Evolutionary conservation across 2,113 vertebrate genomes (phyloP), one percentile per base, ranked within the genome.

Genomic region (Chlamydotis undulata): DNA sequence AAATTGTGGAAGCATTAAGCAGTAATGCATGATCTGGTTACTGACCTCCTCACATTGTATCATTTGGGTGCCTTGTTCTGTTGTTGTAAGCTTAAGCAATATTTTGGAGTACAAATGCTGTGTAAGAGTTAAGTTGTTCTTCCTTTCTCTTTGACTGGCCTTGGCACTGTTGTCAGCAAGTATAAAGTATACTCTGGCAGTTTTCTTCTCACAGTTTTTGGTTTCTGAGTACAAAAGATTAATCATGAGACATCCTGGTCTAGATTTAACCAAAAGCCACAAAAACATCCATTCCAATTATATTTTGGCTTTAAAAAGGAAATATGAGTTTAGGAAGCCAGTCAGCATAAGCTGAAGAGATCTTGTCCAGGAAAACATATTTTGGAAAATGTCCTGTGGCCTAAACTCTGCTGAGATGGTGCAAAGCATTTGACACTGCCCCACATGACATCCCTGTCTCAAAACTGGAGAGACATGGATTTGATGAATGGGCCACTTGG

Each of bases 91-190:
- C 33, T 79, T 33, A 64, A 84, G 53, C 9, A 49, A 5, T 45
- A 45, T 76, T 87, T 83, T 68, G 24, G 19, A 69, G 28, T 29
- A 57, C 82, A 94, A 83, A 47, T 41, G 22, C 11, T 79, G 68
- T 47, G 33, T 83, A 82, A 93, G 92, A 84, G 77, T 96, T 78
- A 89, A 93, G 73, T 52, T 89, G 35, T 89, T 92, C 86, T 93
- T 68, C 22, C 24, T 41, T 86, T 68, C 57, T 90, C 85, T 91
- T 78, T 87, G 63, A 88, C 75, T 93, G 68, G 79, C 88, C 92
- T 93, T 12, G 2, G 83, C 80, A 68, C 65, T 17, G 53, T 31
- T 96, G 90, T 80, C 88, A 93, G 12, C 53, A 86, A 94, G 25
- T 76, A 65, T 84, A 90, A 85, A 91, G 70, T 50, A 52, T 91